A percentile compares a stretch with the other conserved stretches of the same genome.
phyloP scores from a whole-genome alignment of 1,140 invertebrate genomes.

The Sinella curviseta region DNA sequence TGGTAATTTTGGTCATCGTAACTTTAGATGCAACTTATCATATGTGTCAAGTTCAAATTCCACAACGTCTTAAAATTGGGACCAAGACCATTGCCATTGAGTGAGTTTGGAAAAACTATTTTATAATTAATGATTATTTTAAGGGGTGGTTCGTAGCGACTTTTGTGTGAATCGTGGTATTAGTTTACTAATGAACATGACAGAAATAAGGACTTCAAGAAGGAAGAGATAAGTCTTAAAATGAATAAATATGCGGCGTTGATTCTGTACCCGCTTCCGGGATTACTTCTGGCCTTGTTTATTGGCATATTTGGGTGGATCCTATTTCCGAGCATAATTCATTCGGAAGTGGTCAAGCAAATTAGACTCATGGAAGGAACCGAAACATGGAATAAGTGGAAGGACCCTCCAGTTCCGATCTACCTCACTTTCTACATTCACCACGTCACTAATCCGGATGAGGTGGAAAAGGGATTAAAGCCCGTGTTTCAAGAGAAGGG shows the following conservation, averaged over 20 bases:
- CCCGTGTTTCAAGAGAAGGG: constrained; percentile 56
- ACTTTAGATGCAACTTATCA: too few relatives aligned
- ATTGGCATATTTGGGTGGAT: neutral
- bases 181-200: too few relatives aligned
- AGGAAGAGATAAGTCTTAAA: too few relatives aligned
- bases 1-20: too few relatives aligned
- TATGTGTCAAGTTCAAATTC: too few relatives aligned
- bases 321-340: neutral
- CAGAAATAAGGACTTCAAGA: too few relatives aligned
- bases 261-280: neutral
- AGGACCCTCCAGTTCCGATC: constrained; percentile 55
- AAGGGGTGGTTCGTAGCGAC: too few relatives aligned
- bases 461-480: constrained; percentile 54
- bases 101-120: too few relatives aligned
- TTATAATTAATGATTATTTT: too few relatives aligned
- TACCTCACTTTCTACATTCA: constrained; percentile 58
- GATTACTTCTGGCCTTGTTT: neutral
- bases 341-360: neutral
- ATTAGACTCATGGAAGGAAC: constrained; percentile 14
- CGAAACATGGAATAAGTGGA: constrained; percentile 51
- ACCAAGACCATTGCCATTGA: too few relatives aligned
- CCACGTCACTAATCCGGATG: constrained; percentile 56
- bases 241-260: neutral
- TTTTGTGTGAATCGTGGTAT: too few relatives aligned
- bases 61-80: too few relatives aligned